Percentiles rank a stretch among this genome's conserved stretches.
Conservation (phyloP, 2,113 vertebrate species). For the Brachyhypopomus gauderio region DNA sequence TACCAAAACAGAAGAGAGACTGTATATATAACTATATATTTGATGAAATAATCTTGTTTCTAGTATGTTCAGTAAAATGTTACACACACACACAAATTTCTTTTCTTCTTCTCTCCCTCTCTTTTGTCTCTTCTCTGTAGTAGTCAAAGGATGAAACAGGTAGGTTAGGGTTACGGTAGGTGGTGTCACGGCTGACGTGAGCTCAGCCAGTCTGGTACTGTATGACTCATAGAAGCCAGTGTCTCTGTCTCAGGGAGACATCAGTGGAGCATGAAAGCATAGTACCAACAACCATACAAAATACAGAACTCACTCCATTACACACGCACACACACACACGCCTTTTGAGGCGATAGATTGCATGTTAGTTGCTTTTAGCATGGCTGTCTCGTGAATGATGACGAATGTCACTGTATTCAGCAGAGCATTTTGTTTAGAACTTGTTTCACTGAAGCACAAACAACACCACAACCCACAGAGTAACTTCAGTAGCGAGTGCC, state of each 20-base stretch:
- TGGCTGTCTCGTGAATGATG: neutral
- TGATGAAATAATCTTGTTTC: too few relatives aligned
- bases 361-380: too few relatives aligned
- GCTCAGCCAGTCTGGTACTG: neutral
- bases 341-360: too few relatives aligned
- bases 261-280: neutral
- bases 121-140: neutral
- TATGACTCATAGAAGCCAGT: neutral
- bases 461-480: neutral
- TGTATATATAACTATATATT: too few relatives aligned
- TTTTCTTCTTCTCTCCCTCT: neutral
- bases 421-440: too few relatives aligned
- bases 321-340: neutral
- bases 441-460: slow-evolving; percentile 2
- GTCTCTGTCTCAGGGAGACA: neutral
- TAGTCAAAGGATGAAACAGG: slow-evolving; percentile 11
- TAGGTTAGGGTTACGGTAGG: slow-evolving; percentile 2
- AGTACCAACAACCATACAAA: slow-evolving; percentile 7
- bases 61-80: too few relatives aligned
- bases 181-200: neutral
- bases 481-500: too few relatives aligned
- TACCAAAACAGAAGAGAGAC: too few relatives aligned
- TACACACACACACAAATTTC: too few relatives aligned
- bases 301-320: neutral
- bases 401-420: neutral